Percentiles rank a stretch among this genome's conserved stretches.
Evolutionary conservation across 2,797 vertebrate species (phyloP).

Genomic region (Gallinago solitaria): DNA sequence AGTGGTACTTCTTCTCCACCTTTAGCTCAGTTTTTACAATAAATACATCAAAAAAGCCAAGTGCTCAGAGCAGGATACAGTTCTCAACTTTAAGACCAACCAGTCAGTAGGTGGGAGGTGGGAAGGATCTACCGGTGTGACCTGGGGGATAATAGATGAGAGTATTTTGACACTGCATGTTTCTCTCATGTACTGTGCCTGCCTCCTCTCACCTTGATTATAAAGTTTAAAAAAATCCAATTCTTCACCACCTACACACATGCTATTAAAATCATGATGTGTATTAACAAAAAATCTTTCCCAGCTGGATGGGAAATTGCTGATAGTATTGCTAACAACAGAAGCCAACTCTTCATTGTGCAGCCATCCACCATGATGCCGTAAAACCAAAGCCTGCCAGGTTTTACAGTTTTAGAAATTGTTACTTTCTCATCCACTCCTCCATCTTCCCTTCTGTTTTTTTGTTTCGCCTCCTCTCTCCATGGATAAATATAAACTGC

Average conservation of each 20-base stretch:
- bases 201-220: constrained; percentile 72
- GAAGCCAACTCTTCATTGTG: constrained; percentile 25
- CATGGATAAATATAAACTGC: constrained; percentile 3
- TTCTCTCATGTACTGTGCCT: constrained; percentile 51
- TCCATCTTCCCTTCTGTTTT: not conserved
- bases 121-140: constrained; percentile 56
- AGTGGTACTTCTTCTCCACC: not conserved
- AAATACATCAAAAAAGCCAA: not conserved
- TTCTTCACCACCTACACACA: constrained; percentile 66
- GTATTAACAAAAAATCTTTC: constrained; percentile 64
- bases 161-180: constrained; percentile 57
- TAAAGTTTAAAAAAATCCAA: constrained; percentile 56
- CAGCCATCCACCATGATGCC: not conserved
- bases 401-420: not conserved
- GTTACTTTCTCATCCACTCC: constrained; percentile 13
- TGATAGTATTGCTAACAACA: constrained; percentile 35
- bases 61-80: not conserved
- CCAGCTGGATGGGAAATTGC: constrained; percentile 63
- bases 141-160: constrained; percentile 69
- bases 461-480: not conserved
- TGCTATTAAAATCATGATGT: constrained; percentile 71
- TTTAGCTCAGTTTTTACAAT: not conserved
- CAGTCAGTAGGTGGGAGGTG: constrained; percentile 42
- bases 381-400: not conserved
- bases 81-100: not conserved